Evolutionary conservation across 2,888 invertebrate species (phyloP).

Genomic region (Diarsia rubi): DNA sequence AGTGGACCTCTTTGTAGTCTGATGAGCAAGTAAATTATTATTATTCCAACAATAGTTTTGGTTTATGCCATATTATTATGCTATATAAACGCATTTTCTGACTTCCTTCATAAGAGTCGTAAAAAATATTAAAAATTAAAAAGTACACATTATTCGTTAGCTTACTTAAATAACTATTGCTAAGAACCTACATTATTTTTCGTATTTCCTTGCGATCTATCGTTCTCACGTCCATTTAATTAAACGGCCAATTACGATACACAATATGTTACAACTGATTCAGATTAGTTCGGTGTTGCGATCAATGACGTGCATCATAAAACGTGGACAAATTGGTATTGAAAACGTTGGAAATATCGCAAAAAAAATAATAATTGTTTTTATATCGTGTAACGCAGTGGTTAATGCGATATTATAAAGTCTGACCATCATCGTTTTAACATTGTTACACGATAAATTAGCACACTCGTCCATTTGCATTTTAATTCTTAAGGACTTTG

Average conservation of each 20-base stretch:
- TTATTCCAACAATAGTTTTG: no score
- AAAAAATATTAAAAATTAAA: no score
- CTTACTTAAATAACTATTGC: not conserved
- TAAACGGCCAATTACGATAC: constrained; percentile 28
- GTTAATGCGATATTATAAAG: not conserved
- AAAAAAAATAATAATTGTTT: not conserved
- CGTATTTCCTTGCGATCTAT: constrained; percentile 1
- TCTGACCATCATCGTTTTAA: not conserved
- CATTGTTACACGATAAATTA: not conserved
- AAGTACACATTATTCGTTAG: not conserved
- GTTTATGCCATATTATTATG: no score
- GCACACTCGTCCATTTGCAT: no score
- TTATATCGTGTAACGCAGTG: not conserved
- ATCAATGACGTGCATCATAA: constrained; percentile 20
- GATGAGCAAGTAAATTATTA: no score
- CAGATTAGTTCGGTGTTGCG: constrained; percentile 48
- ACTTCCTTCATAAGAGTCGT: no score
- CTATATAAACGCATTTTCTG: no score
- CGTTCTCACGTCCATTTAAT: constrained; percentile 24
- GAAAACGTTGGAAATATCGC: not conserved
- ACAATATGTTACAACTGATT: constrained; percentile 43
- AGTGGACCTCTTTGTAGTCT: no score
- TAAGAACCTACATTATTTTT: constrained; percentile 6
- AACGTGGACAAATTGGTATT: constrained; percentile 27
- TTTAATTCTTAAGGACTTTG: not conserved